Evolutionary conservation across 2,888 invertebrate genomes (phyloP).

Genomic region (Papilio gigon): DNA sequence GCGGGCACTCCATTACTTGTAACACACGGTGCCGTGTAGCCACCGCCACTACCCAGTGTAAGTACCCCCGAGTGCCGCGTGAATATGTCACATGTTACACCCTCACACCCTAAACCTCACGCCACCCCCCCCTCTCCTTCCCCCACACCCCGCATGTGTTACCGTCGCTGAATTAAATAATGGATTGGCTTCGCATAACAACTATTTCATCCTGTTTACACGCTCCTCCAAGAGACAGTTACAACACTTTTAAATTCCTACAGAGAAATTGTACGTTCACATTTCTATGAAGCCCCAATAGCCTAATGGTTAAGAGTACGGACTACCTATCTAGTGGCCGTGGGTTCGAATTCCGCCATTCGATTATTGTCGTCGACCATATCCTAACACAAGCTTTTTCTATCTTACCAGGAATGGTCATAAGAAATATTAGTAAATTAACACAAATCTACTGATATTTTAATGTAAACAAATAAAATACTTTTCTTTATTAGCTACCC

Average conservation of each 20-base stretch:
- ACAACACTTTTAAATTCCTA: constrained; percentile 27
- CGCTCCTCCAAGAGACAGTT: constrained; percentile 43
- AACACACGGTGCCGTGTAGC: constrained; percentile 62
- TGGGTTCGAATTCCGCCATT: no score
- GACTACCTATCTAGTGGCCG: no score
- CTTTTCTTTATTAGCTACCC: not conserved
- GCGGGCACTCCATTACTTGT: constrained; percentile 66
- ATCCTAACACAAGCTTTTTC: no score
- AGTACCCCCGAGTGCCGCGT: constrained; percentile 68
- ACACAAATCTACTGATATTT: no score
- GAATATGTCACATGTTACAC: constrained; percentile 74
- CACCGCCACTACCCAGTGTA: constrained; percentile 63
- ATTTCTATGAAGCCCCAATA: not conserved
- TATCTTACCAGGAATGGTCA: no score
- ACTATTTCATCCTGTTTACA: constrained; percentile 56
- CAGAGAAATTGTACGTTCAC: not conserved
- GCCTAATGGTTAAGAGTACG: no score
- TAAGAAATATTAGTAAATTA: no score
- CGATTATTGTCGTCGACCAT: no score
- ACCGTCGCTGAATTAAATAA: constrained; percentile 64
- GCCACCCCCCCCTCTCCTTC: constrained; percentile 48
- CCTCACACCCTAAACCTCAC: constrained; percentile 50
- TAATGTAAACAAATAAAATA: no score
- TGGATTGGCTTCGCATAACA: constrained; percentile 62
- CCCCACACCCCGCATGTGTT: constrained; percentile 58